A percentile compares a stretch with the other conserved stretches of the same genome.
Conservation (phyloP, 2,113 vertebrate genomes). For the Ptilorrhoa leucosticta region DNA sequence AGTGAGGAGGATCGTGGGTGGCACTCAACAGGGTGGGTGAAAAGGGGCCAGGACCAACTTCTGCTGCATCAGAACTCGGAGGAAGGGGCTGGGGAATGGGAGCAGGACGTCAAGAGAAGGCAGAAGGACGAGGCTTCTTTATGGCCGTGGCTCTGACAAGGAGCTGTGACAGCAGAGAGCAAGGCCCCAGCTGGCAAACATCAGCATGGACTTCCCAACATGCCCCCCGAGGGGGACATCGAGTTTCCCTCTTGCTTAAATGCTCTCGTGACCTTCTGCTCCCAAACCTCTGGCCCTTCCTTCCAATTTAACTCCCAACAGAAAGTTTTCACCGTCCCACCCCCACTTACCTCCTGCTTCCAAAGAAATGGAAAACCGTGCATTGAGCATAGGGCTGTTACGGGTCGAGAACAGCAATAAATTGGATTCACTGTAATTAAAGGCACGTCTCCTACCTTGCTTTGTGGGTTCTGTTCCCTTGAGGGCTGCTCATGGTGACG, state of each 20-base stretch:
- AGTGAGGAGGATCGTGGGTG: background rate
- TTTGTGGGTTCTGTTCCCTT: slow-evolving; percentile 83
- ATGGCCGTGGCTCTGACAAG: background rate
- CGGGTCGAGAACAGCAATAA: background rate
- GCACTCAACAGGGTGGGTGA: background rate
- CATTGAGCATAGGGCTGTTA: background rate
- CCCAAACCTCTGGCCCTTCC: background rate
- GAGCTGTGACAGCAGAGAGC: background rate
- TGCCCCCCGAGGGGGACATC: fast-evolving
- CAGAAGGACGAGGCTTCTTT: background rate
- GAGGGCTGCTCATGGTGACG: slow-evolving; percentile 56
- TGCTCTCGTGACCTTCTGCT: background rate
- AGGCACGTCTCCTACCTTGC: slow-evolving; percentile 77
- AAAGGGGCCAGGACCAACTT: slow-evolving; percentile 37
- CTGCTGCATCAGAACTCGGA: slow-evolving; percentile 34
- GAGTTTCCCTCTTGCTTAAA: background rate
- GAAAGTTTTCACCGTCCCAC: background rate
- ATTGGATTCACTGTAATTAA: background rate
- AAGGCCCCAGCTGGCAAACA: background rate
- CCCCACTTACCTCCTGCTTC: slow-evolving; percentile 50
- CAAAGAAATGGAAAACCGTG: background rate
- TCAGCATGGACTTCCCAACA: background rate
- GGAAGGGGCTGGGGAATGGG: background rate
- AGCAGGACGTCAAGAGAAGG: background rate
- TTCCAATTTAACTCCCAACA: background rate